These are phyloP conservation scores for Bostrychus sinensis DNA, from an alignment of 2,113 vertebrate genomes.

Conservation along the genomic window DNA sequence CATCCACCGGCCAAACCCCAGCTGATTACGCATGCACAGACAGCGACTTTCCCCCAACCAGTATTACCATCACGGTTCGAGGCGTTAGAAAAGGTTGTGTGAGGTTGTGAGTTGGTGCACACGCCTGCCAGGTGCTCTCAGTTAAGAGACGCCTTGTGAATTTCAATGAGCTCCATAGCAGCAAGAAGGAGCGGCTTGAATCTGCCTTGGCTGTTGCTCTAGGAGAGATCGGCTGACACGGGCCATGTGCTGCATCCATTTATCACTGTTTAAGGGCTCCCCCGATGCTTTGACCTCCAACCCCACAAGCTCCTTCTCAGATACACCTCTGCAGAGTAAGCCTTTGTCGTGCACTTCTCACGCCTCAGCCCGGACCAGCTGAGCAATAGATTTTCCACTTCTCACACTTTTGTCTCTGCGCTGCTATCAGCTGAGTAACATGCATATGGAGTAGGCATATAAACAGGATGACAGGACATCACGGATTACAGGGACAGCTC, in stretches of 20 bases:
- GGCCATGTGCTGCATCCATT: constrained; percentile 61
- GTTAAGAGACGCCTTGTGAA: constrained; percentile 68
- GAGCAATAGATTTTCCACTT: constrained; percentile 30
- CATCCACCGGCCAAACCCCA: constrained; percentile 48
- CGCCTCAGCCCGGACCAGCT: constrained; percentile 5
- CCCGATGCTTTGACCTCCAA: constrained; percentile 52
- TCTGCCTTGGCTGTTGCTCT: constrained; percentile 48
- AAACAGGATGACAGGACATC: constrained; percentile 67
- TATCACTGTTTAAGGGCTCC: constrained; percentile 54
- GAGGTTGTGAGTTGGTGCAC: constrained; percentile 60
- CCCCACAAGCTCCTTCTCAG: constrained; percentile 23
- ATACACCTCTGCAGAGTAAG: constrained; percentile 32
- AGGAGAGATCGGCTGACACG: constrained; percentile 49
- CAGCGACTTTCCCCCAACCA: constrained; percentile 50
- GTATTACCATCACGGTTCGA: background rate
- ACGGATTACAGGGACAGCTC: constrained; percentile 66
- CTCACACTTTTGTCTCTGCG: constrained; percentile 48
- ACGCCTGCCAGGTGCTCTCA: constrained; percentile 65
- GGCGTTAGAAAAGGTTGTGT: constrained; percentile 52
- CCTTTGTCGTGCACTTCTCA: constrained; percentile 5
- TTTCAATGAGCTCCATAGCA: constrained; percentile 72
- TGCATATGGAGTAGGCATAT: constrained; percentile 67
- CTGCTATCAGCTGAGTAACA: constrained; percentile 63
- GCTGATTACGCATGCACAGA: constrained; percentile 58
- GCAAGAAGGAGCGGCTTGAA: constrained; percentile 48